Evolutionary conservation across 2,113 vertebrate genomes (phyloP), one percentile per base, ranked within the genome.

Genomic region (Engraulis encrasicolus): DNA sequence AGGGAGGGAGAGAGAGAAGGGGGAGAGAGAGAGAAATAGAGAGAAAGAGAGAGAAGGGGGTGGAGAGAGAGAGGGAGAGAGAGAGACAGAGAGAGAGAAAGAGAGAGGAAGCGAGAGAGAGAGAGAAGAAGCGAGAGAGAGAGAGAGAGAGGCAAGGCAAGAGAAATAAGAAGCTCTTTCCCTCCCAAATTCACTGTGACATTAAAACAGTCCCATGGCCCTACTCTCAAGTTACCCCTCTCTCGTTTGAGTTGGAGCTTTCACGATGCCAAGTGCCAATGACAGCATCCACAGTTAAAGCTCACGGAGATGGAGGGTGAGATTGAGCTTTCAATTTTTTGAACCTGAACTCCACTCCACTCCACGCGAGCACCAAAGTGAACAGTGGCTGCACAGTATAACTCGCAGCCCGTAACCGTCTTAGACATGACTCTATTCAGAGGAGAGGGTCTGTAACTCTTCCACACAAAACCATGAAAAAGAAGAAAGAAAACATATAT

Each of bases 401-500:
- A 74, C 27, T 34, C 12, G 17, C 66, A 14, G 15, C 34, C 27
- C 15, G 66, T 74, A 17, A 14, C 66, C 12, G 23, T 74, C 66
- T 18, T 34, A 34, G 66, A 74, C 31, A 74, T 34, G 66, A 74
- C 66, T 74, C 66, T 34, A 34, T 74, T 74, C 66, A 34, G 17
- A 17, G 17, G 66, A 74, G 31, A 74, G 66, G 66, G 66, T 27
- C 66, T 74, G 66, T 74, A 74, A 74, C 11, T 74, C 66, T 74
- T 74, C 27, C 31, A 74, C 27, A 34, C n/a, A n/a, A n/a, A 34
- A 74, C 34, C 31, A 31, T 34, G 31, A 74, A 74, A 18, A 14
- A 17, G 12, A 74, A 74, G 31, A 74, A 74, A 74, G 27, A 74
- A 74, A 74, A 74, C 66, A 74, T 74, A 74, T 74, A 74, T 74